Base-by-base conservation (phyloP, 2,888 invertebrate genomes). In the Hesperia comma region DNA sequence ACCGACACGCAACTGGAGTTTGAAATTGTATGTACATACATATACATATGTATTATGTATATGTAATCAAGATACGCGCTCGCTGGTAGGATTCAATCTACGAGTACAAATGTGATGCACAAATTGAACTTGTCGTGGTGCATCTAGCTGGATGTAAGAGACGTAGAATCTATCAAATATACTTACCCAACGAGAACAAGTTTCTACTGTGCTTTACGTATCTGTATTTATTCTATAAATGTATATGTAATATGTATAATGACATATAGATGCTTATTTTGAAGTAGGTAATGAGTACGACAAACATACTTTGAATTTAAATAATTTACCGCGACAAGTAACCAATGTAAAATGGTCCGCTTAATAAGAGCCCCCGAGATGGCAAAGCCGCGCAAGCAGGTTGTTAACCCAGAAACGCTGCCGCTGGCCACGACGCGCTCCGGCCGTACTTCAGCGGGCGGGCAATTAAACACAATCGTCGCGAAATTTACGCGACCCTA, bases 401-500 rank as follows among this genome's bases (percentile, higher is more conserved):
- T 53, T 53, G 51, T 64, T 58, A 57, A 63, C 63, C 63, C 40
- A 57, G 51, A 63, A 64, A 64, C 51, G 32, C 58, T 64, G 49
- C 14, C 37, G n/a, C n/a, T n/a, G n/a, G n/a, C 19, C 51, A 40
- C n/a, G 26, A 33, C 43, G 49, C 33, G 21, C 57, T 26, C 43
- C 53, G 6, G 57, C 57, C 33, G 26, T n/a, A 56, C 21, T 43
- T 58, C 41, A 17, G 26, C 21, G 55, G 10, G 54, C 54, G 51
- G 17, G 40, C 64, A 64, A 58, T 58, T 58, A 57, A 53, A 58
- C 26, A 53, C 58, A 64, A 40, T 63, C 26, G 46, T 49, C 21
- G 43, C 40, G 43, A 32, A 58, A 58, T 58, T 58, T 43, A 58
- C 58, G 21, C 19, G 58, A 51, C 54, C 54, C 54, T 32, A 49